Evolutionary conservation across 2,113 vertebrate genomes (phyloP).

Genomic region (Eclectus roratus): DNA sequence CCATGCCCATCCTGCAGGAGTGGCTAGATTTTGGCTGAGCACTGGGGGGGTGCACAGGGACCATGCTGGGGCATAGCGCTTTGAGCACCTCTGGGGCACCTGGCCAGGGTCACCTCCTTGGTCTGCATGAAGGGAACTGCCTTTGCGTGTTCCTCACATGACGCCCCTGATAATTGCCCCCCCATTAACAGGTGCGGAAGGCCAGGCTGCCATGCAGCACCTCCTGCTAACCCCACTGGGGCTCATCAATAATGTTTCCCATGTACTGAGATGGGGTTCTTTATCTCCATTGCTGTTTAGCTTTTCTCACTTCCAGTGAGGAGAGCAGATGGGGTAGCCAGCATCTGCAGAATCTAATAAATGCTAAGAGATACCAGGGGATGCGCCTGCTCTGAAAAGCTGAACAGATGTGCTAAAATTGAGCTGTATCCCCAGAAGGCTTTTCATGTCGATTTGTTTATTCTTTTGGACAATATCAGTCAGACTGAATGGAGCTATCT

Average conservation of each 20-base stretch:
- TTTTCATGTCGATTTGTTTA: conserved; percentile 29
- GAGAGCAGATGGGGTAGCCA: neutral
- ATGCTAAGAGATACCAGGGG: neutral
- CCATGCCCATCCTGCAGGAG: fast-evolving
- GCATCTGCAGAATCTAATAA: neutral
- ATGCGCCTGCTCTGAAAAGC: neutral
- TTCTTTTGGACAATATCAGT: conserved; percentile 55
- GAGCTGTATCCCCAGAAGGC: conserved; percentile 25
- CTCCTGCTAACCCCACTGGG: fast-evolving
- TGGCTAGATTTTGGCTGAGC: neutral
- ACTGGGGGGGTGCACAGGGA: fast-evolving
- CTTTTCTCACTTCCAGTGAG: neutral
- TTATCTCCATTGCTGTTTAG: neutral
- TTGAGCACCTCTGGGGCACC: fast-evolving
- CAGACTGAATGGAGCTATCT: conserved; percentile 30
- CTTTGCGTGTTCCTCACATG: no score
- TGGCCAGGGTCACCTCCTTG: neutral
- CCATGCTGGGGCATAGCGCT: fast-evolving
- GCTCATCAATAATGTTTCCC: neutral
- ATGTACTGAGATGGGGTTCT: fast-evolving
- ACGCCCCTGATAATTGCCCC: neutral
- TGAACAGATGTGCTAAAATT: conserved; percentile 55
- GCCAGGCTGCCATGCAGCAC: fast-evolving
- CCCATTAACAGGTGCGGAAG: neutral
- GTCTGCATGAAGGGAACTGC: fast-evolving